Evolutionary conservation across 2,888 invertebrate genomes (phyloP).

Genomic region (Lochmaea capreae): DNA sequence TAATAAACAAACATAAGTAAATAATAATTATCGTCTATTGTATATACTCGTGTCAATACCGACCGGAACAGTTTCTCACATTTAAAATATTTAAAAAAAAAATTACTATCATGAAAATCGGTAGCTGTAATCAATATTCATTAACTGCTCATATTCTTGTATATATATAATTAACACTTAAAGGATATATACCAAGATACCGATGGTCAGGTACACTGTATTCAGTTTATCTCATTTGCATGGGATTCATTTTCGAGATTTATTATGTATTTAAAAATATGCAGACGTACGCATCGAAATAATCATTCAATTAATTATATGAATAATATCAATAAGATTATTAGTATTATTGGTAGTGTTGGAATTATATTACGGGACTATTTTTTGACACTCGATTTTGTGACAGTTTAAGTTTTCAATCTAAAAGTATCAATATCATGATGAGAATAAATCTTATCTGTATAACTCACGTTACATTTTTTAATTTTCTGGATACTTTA

Average conservation of each 20-base stretch:
- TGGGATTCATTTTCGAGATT: conserved; percentile 4
- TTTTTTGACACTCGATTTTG: no score
- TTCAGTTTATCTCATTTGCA: conserved; percentile 11
- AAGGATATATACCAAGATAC: not conserved
- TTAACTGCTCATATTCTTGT: conserved; percentile 23
- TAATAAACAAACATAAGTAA: conserved; percentile 24
- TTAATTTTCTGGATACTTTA: no score
- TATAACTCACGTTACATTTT: no score
- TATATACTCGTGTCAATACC: conserved; percentile 11
- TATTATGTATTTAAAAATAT: conserved; percentile 14
- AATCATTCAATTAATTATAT: conserved; percentile 10
- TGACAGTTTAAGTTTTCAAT: no score
- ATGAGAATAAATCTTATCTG: no score
- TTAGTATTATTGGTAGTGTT: not conserved
- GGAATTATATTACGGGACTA: not conserved
- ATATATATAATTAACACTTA: conserved; percentile 25
- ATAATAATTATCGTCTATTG: conserved; percentile 6
- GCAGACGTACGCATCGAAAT: conserved; percentile 5
- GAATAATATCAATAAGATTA: not conserved
- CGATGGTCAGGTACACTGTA: conserved; percentile 7
- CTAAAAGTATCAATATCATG: no score
- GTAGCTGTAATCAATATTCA: conserved; percentile 35
- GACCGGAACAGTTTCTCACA: conserved; percentile 21
- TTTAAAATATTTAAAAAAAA: conserved; percentile 22
- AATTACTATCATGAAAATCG: conserved; percentile 26